Evolutionary conservation across 2,888 invertebrate species (phyloP).

Genomic region (Caenorhabditis virilis): DNA sequence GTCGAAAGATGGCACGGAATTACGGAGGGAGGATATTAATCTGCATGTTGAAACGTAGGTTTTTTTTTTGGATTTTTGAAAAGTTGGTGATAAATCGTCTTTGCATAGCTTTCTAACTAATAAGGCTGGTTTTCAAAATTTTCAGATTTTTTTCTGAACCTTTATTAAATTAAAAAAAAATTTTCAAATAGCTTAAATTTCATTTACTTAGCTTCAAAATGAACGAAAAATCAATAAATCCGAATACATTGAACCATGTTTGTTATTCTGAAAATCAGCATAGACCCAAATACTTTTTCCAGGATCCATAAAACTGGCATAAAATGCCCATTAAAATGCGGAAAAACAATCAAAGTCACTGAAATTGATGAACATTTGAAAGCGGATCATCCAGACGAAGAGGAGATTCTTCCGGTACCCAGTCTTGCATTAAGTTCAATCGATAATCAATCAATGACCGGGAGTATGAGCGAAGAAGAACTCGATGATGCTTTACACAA

Average conservation of each 20-base stretch:
- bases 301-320: constrained; percentile 15
- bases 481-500: background rate
- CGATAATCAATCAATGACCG: too few species aligned
- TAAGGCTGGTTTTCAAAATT: too few species aligned
- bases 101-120: too few species aligned
- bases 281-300: background rate
- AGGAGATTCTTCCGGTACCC: background rate
- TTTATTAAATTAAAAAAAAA: too few species aligned
- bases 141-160: too few species aligned
- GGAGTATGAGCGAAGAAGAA: too few species aligned
- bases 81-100: background rate
- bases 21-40: constrained; percentile 17
- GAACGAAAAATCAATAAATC: too few species aligned
- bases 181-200: too few species aligned
- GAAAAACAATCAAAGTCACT: background rate
- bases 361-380: background rate
- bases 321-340: constrained; percentile 15
- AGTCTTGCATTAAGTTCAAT: background rate
- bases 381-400: background rate
- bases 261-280: too few species aligned
- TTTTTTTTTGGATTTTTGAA: too few species aligned
- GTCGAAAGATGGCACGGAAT: background rate
- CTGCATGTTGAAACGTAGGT: constrained; percentile 26
- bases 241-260: too few species aligned
- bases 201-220: too few species aligned